Conservation (phyloP, 2,113 vertebrate species). For the Percopsis transmontana region DNA sequence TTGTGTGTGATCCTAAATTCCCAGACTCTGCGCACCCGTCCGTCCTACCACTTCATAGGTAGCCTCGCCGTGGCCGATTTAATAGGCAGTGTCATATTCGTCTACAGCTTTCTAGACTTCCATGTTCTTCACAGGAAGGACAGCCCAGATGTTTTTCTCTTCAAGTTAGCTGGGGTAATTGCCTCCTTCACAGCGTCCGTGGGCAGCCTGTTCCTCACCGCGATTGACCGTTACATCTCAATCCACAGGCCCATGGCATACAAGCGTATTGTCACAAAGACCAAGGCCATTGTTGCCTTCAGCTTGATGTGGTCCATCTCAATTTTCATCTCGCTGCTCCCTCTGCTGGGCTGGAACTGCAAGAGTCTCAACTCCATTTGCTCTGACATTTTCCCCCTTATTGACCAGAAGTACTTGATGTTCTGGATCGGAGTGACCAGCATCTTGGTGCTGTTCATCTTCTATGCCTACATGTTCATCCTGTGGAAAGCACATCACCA, state of each 20-base stretch:
- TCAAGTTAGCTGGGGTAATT: slow-evolving; percentile 95
- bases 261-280: slow-evolving; percentile 93
- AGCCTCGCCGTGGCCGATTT: slow-evolving; percentile 96
- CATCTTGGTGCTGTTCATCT: slow-evolving; percentile 91
- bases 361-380: slow-evolving; percentile 90
- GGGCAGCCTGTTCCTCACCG: slow-evolving; percentile 97
- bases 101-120: slow-evolving; percentile 98
- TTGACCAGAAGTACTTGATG: slow-evolving; percentile 94
- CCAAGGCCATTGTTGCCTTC: slow-evolving; percentile 95
- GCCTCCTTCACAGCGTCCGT: slow-evolving; percentile 97
- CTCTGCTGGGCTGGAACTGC: slow-evolving; percentile 98
- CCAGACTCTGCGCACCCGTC: slow-evolving; percentile 90
- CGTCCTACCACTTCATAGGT: slow-evolving; percentile 97
- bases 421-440: slow-evolving; percentile 97
- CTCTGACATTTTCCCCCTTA: slow-evolving; percentile 97
- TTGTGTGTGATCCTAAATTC: slow-evolving; percentile 94
- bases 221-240: slow-evolving; percentile 96
- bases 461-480: slow-evolving; percentile 98
- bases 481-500: slow-evolving; percentile 98
- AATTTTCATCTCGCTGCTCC: slow-evolving; percentile 90
- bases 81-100: slow-evolving; percentile 96
- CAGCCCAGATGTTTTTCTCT: slow-evolving; percentile 91
- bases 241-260: slow-evolving; percentile 96
- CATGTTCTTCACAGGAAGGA: slow-evolving; percentile 97
- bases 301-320: slow-evolving; percentile 97